phyloP scores from a whole-genome alignment of 2,113 vertebrate species.

The Mormoops blainvillei region DNA sequence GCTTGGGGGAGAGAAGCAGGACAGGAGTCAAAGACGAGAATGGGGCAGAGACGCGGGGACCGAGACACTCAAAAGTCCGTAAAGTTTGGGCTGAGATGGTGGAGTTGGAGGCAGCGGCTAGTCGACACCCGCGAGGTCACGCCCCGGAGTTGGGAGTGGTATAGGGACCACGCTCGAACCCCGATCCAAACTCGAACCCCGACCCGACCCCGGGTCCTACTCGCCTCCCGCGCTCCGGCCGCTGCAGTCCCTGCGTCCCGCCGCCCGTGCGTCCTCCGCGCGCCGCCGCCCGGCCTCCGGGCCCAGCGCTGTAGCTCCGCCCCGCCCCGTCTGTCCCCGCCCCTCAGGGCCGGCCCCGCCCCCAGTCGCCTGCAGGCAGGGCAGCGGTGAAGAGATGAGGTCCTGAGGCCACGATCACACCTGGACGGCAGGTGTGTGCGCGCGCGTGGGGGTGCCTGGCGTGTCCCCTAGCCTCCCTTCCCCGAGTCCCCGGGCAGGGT shows the following conservation, averaged over 20 bases:
- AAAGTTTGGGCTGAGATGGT: conserved; percentile 1
- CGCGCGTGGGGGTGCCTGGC: neutral
- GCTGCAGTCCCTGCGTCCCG: conserved; percentile 49
- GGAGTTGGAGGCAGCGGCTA: neutral
- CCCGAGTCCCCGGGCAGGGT: neutral
- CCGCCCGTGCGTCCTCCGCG: conserved; percentile 38
- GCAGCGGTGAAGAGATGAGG: neutral
- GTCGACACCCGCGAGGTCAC: neutral
- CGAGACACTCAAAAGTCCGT: neutral
- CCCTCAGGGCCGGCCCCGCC: neutral
- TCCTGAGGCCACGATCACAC: neutral
- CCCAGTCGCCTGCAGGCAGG: neutral
- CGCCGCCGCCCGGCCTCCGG: neutral
- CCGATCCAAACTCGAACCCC: neutral
- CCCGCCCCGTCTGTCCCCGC: neutral
- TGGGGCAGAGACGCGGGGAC: neutral
- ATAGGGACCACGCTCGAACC: neutral
- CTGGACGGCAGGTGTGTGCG: neutral
- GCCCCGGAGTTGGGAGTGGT: neutral
- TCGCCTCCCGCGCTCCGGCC: conserved; percentile 59
- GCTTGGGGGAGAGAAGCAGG: neutral
- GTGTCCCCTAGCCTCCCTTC: neutral
- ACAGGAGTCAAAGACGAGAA: neutral
- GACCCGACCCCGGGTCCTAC: conserved; percentile 8
- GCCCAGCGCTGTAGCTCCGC: neutral